Percentiles rank a stretch among this genome's conserved stretches.
phyloP scores from a whole-genome alignment of 2,113 vertebrate genomes.

The Cryptotis parvus region DNA sequence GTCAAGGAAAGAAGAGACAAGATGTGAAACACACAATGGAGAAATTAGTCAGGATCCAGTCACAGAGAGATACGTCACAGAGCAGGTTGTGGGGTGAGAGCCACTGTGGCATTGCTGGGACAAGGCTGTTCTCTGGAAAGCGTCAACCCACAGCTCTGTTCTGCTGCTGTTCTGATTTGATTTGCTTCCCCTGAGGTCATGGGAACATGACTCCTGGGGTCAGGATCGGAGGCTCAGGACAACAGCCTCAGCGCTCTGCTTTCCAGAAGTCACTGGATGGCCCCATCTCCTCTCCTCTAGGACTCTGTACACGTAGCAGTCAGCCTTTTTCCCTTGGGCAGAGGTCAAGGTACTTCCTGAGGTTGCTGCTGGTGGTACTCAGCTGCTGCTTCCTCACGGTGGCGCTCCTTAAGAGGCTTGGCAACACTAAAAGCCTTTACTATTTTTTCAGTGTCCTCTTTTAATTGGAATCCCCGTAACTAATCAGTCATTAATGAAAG shows the following conservation, averaged over 20 bases:
- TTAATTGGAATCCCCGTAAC: too few species aligned
- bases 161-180: background rate
- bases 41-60: background rate
- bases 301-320: background rate
- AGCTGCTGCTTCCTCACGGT: background rate
- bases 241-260: background rate
- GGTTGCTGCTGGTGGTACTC: background rate
- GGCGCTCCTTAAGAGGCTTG: background rate
- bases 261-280: fast-evolving
- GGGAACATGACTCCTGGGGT: background rate
- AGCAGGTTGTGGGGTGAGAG: fast-evolving
- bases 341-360: background rate
- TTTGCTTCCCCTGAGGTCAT: background rate
- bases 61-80: fast-evolving
- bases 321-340: background rate
- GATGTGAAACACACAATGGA: background rate
- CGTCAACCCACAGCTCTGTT: too few species aligned
- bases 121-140: background rate
- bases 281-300: background rate
- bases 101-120: background rate
- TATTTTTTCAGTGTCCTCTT: too few species aligned
- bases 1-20: background rate
- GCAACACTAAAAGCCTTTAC: background rate
- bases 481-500: too few species aligned
- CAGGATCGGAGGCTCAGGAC: background rate